These are phyloP conservation scores for Siniperca obscura DNA, from an alignment of 2,797 vertebrate genomes.

Conservation along the genomic window DNA sequence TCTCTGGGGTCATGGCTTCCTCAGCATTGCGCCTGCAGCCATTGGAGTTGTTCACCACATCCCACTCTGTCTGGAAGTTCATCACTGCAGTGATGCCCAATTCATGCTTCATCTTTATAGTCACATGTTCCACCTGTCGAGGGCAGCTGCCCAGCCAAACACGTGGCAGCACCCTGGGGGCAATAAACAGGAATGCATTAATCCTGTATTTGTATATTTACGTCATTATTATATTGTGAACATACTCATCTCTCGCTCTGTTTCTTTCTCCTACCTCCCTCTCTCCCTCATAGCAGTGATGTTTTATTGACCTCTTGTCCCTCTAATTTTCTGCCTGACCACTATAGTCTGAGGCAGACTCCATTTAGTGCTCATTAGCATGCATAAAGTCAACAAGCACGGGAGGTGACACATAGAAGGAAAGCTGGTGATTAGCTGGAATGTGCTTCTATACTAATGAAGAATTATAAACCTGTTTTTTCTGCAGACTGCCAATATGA, in stretches of 20 bases:
- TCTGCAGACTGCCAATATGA: not conserved
- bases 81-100: slow-evolving; percentile 94
- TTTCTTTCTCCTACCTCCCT: slow-evolving; percentile 9
- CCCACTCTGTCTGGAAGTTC: slow-evolving; percentile 98
- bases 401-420: slow-evolving; percentile 44
- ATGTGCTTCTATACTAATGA: not conserved
- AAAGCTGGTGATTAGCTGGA: too few relatives aligned
- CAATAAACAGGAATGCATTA: not conserved
- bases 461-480: not conserved
- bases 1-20: slow-evolving; percentile 90
- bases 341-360: slow-evolving; percentile 41
- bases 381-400: slow-evolving; percentile 53
- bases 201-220: not conserved
- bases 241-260: not conserved
- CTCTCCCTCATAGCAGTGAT: slow-evolving; percentile 16
- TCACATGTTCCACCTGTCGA: slow-evolving; percentile 93
- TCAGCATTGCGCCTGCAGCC: slow-evolving; percentile 90
- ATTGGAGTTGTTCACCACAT: slow-evolving; percentile 92
- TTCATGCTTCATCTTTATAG: slow-evolving; percentile 94
- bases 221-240: not conserved
- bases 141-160: slow-evolving; percentile 98
- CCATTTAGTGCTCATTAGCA: slow-evolving; percentile 55
- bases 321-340: slow-evolving; percentile 43
- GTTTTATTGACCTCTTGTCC: slow-evolving; percentile 50
- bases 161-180: slow-evolving; percentile 89